Evolutionary conservation across 1,140 invertebrate species (phyloP).

Genomic region (Bombus ignitus): DNA sequence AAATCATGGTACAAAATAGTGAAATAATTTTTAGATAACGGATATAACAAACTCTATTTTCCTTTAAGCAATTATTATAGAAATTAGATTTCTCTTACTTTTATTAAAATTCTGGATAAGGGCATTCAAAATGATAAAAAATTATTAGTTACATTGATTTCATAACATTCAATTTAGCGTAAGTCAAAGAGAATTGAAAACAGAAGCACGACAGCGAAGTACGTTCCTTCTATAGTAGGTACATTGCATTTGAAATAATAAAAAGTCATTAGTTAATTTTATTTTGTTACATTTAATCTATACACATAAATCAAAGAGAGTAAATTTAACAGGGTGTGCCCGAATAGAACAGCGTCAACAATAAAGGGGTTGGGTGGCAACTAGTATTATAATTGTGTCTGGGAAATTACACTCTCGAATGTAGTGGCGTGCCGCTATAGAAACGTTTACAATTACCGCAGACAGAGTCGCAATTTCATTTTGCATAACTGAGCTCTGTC

Average conservation of each 20-base stretch:
- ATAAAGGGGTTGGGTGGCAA: constrained; percentile 16
- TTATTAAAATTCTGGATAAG: too few species aligned
- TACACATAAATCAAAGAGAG: not conserved
- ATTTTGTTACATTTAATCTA: not conserved
- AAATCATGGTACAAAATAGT: not conserved
- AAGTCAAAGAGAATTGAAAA: too few species aligned
- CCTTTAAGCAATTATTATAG: too few species aligned
- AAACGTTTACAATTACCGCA: constrained; percentile 35
- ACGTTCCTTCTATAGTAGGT: too few species aligned
- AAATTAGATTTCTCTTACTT: too few species aligned
- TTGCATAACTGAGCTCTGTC: not conserved
- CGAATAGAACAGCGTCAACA: constrained; percentile 12
- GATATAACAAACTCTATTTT: too few species aligned
- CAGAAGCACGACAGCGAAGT: too few species aligned
- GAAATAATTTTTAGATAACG: too few species aligned
- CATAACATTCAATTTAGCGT: too few species aligned
- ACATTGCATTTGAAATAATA: too few species aligned
- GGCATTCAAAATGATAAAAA: too few species aligned
- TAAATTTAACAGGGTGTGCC: constrained; percentile 1
- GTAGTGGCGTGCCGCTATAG: constrained; percentile 4
- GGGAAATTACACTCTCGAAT: constrained; percentile 41
- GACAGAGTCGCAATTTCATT: constrained; percentile 32
- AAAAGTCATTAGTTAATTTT: not conserved
- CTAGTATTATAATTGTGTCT: constrained; percentile 36
- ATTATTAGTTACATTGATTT: too few species aligned